Evolutionary conservation across 2,888 invertebrate species (phyloP), one percentile per base, ranked within the genome.

Genomic region (Trachelus iudaicus): DNA sequence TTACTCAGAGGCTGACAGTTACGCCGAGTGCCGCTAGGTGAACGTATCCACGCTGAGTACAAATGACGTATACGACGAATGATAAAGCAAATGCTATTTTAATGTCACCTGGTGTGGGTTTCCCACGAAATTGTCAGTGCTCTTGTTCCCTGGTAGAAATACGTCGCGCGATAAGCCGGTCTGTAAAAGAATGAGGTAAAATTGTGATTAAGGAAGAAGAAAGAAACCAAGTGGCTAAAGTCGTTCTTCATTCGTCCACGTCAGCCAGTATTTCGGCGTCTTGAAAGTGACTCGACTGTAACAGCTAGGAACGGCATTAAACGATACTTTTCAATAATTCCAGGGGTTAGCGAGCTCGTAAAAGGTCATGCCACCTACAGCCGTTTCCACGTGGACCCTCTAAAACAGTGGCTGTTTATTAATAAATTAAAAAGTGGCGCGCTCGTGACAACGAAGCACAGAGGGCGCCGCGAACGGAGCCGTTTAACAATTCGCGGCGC

Each of bases 401-500:
- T 35, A 75, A 81, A 76, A 76, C 76, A 77, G 73, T 71, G 35
- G 75, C 80, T 82, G 81, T 81, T 85, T 84, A 84, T 85, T 85
- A 84, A 84, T 84, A 84, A 84, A 83, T 80, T 79, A 34, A 76
- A 79, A 75, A 82, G 76, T 71, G 12, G 31, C 71, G 71, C 71
- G 71, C 23, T 31, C 71, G 71, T 71, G 71, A 71, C 71, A 75
- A 77, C 75, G 68, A 40, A 76, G 69, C 40, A 37, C 35, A 31
- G 40, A 34, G 75, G 73, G 80, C 68, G 74, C 56, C 30, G 56
- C 56, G 80, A 40, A 73, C 79, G 73, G 56, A 68, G 79, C 76
- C 87, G 87, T 87, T 90, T 90, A 90, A 90, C 90, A 88, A 90
- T 90, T 90, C 90, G 87, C 86, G 83, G 85, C 90, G 89, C 90